Evolutionary conservation across 2,113 vertebrate genomes (phyloP).

Genomic region (Psilopsiagon aymara): DNA sequence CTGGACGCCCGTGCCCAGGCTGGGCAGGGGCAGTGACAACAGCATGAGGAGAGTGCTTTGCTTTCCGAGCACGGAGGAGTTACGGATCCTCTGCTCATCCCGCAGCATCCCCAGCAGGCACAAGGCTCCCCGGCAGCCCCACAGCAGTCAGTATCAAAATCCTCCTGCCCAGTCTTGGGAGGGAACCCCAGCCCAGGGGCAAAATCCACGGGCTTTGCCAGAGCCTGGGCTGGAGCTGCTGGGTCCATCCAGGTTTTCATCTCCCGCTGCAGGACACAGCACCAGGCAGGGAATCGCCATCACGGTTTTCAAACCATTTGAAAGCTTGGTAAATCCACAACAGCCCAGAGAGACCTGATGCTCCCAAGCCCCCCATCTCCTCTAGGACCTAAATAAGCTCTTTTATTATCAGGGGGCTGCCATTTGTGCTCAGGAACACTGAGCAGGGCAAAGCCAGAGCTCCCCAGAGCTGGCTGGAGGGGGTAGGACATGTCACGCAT

Average conservation of each 20-base stretch:
- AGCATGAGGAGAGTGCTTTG: not conserved
- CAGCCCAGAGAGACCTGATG: too few species aligned
- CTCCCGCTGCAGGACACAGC: not conserved
- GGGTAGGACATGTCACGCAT: not conserved
- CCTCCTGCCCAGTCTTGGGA: not conserved
- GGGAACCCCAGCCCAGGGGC: not conserved
- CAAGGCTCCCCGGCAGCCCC: not conserved
- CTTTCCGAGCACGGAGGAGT: not conserved
- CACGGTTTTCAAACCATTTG: not conserved
- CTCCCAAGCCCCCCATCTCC: not conserved
- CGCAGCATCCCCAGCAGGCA: not conserved
- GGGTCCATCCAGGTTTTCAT: not conserved
- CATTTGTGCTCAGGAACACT: not conserved
- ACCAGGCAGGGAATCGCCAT: not conserved
- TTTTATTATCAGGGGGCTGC: not conserved
- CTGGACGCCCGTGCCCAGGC: not conserved
- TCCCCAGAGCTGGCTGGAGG: not conserved
- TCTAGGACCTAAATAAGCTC: not conserved
- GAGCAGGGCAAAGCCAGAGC: not conserved
- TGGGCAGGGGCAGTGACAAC: not conserved
- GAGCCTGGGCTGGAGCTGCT: not conserved
- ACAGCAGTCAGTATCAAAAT: not conserved
- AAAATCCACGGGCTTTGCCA: not conserved
- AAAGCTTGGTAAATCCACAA: not conserved
- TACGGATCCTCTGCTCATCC: not conserved